A percentile compares a stretch with the other conserved stretches of the same genome.
These are phyloP conservation scores for Agrotis clavis DNA, from an alignment of 2,888 invertebrate species.

Conservation along the genomic window DNA sequence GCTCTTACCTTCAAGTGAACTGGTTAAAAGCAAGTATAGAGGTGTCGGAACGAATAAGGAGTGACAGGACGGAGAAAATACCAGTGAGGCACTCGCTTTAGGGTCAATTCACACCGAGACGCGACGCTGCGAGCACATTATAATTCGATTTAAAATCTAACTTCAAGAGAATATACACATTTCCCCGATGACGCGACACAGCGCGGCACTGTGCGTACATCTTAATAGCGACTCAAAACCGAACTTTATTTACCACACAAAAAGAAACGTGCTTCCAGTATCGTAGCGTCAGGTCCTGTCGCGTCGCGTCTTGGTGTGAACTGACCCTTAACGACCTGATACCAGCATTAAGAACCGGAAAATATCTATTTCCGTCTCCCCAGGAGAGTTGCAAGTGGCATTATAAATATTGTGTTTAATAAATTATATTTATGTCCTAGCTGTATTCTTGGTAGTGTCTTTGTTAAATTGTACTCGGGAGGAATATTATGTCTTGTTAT, in stretches of 20 bases:
- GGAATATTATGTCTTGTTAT: constrained; percentile 27
- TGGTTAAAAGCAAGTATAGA: constrained; percentile 39
- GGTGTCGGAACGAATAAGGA: constrained; percentile 58
- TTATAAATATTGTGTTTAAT: constrained; percentile 64
- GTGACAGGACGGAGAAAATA: constrained; percentile 67
- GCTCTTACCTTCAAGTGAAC: constrained; percentile 30
- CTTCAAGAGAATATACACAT: too few relatives aligned
- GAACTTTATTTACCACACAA: too few relatives aligned
- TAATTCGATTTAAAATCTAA: too few relatives aligned
- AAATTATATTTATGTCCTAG: constrained; percentile 56
- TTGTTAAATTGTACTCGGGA: constrained; percentile 39
- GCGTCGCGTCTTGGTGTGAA: too few relatives aligned
- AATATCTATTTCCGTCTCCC: constrained; percentile 63
- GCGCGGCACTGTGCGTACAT: too few relatives aligned
- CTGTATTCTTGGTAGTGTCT: constrained; percentile 32
- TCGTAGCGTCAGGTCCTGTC: too few relatives aligned
- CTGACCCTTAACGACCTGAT: constrained; percentile 52
- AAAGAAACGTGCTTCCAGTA: too few relatives aligned
- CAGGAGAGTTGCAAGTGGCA: constrained; percentile 56
- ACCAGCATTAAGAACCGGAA: constrained; percentile 63
- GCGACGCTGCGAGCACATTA: too few relatives aligned
- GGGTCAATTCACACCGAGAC: too few relatives aligned
- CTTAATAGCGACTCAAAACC: too few relatives aligned
- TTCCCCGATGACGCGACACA: too few relatives aligned
- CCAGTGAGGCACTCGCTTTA: constrained; percentile 48